A percentile compares a stretch with the other conserved stretches of the same genome.
These are phyloP conservation scores for Daubentonia madagascariensis DNA, from an alignment of 2,113 vertebrate genomes.

Conservation along the genomic window DNA sequence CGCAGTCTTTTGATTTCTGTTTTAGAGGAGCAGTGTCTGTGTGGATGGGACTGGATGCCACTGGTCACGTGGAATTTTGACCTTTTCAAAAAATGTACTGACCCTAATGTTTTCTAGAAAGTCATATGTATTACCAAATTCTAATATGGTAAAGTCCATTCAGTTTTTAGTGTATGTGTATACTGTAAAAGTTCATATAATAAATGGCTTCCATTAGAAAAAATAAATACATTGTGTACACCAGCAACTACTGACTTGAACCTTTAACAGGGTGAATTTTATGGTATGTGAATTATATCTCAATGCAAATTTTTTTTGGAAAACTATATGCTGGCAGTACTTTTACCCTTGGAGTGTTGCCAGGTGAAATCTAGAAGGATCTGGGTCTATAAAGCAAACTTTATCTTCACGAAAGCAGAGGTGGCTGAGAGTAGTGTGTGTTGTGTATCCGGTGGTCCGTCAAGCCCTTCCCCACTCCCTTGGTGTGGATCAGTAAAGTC, in stretches of 20 bases:
- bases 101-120: not conserved
- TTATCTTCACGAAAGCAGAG: not conserved
- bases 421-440: not conserved
- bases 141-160: not conserved
- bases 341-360: not conserved
- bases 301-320: not conserved
- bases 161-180: not conserved
- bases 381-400: not conserved
- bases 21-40: not conserved
- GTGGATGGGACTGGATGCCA: not conserved
- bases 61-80: not conserved
- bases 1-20: rapidly evolving
- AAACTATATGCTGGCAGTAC: not conserved
- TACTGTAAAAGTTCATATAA: not conserved
- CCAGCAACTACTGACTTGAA: not conserved
- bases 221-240: not conserved
- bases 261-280: not conserved
- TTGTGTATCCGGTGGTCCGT: not conserved
- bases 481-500: not conserved
- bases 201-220: not conserved
- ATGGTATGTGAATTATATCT: not conserved
- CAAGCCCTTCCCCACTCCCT: not conserved
- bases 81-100: not conserved
- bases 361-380: not conserved
- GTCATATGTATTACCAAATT: not conserved